Conservation (phyloP, 2,797 vertebrate genomes). For the Gymnothorax reevesii region DNA sequence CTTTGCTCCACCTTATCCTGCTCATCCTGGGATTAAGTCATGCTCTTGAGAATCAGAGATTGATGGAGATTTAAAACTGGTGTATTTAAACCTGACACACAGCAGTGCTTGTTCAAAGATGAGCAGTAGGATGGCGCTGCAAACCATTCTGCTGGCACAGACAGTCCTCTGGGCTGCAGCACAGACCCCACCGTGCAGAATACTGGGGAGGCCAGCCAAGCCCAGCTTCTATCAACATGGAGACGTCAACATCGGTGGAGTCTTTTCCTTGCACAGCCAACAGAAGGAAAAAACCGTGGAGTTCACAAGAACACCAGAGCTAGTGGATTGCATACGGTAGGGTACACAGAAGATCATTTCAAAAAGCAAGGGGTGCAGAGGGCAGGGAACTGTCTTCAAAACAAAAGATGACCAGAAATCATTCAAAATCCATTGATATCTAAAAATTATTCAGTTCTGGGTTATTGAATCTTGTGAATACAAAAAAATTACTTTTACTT, state of each 20-base stretch:
- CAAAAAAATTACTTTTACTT: not conserved
- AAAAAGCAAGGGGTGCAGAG: not conserved
- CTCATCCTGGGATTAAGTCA: not conserved
- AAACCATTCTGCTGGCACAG: not conserved
- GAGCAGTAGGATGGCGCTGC: not conserved
- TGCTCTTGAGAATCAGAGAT: not conserved
- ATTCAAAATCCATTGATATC: not conserved
- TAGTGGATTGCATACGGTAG: not conserved
- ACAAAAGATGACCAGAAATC: not conserved
- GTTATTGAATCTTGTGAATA: not conserved
- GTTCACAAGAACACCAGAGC: not conserved
- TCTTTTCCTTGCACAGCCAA: not conserved
- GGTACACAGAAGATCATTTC: not conserved
- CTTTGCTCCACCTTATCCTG: not conserved
- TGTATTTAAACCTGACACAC: not conserved
- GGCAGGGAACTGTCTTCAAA: not conserved
- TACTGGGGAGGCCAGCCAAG: not conserved
- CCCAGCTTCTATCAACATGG: constrained; percentile 2
- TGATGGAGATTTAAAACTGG: not conserved
- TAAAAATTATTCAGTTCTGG: not conserved
- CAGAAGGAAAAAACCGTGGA: not conserved
- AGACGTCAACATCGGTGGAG: not conserved
- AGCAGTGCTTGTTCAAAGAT: not conserved
- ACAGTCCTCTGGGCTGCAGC: constrained; percentile 1
- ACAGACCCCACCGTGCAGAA: not conserved